phyloP scores from a whole-genome alignment of 2,888 invertebrate genomes.

The Dolomedes plantarius region DNA sequence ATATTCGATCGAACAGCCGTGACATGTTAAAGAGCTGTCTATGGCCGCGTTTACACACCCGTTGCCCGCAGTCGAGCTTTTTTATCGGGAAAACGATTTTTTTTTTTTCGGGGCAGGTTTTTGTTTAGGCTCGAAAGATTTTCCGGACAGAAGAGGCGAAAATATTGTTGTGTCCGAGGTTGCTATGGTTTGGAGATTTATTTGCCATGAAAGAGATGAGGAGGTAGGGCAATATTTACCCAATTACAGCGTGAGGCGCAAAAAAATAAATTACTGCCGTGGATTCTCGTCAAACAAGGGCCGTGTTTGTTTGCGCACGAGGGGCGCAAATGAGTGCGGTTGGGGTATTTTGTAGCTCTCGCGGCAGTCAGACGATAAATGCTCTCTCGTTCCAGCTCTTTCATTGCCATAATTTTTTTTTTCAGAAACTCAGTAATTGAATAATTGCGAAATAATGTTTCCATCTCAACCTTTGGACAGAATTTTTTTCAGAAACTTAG shows the following conservation, averaged over 20 bases:
- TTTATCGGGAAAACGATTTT: conserved; percentile 56
- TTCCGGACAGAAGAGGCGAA: not conserved
- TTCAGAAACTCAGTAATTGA: no score
- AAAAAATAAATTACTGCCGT: conserved; percentile 11
- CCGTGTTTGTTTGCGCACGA: not conserved
- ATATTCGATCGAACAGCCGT: not conserved
- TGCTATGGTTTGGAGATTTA: conserved; percentile 50
- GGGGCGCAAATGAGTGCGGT: no score
- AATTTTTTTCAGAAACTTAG: no score
- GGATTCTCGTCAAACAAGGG: not conserved
- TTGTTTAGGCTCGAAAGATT: conserved; percentile 9
- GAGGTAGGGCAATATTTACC: conserved; percentile 25
- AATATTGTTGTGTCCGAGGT: conserved; percentile 41
- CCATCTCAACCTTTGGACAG: no score
- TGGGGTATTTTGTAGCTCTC: no score
- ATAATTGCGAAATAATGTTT: no score
- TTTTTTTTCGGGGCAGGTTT: not conserved
- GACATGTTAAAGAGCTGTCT: conserved; percentile 65
- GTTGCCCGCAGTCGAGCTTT: not conserved
- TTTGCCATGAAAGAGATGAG: conserved; percentile 10
- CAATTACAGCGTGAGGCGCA: conserved; percentile 12
- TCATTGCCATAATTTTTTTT: no score
- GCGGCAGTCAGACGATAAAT: not conserved
- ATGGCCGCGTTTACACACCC: conserved; percentile 37
- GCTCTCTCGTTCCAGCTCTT: not conserved